Base-by-base conservation (phyloP, 2,888 invertebrate species). In the Drosophila koepferae region DNA sequence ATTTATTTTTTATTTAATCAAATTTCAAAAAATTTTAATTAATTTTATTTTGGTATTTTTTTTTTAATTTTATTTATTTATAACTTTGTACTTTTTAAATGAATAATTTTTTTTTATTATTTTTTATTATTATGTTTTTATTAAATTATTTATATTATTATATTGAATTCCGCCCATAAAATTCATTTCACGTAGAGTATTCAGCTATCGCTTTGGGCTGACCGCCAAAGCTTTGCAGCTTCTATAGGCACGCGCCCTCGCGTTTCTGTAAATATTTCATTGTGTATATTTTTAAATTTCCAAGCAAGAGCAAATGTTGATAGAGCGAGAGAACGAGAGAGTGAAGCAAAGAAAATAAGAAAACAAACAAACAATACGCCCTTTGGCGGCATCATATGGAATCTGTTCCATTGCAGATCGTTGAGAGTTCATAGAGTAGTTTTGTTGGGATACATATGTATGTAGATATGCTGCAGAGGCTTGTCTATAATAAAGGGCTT, bases 271-370 rank as follows among this genome's bases (percentile, higher is more conserved):
- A 68, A 65, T 68, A 61, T 68, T 75, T 75, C 23, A 12, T 60
- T 65, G 64, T 62, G 55, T 78, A 80, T 78, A 78, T 78, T 76
- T 78, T 65, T 72, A 80, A 72, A 78, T 65, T 51, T 46, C 58
- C 28, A 43, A 54, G 48, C 46, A 36, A 66, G 59, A 44, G 43
- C 4, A n/a, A 61, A n/a, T 44, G 5, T 16, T 16, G 36, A 54
- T 28, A 41, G 23, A 54, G 38, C 3, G 16, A n/a, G 10, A 31
- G 41, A 36, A 34, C 31, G 18, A 20, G 14, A n/a, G 16, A 14
- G 7, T 12, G 38, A 20, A 14, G 20, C 34, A 40, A 9, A 16
- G 7, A 20, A 38, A 10, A 43, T 3, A n/a, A n/a, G 5, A 16
- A 43, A 18, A 0, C n/a, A 34, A 41, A 49, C 28, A 51, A 53